Evolutionary conservation across 2,113 vertebrate species (phyloP).

Genomic region (Pheucticus melanocephalus): DNA sequence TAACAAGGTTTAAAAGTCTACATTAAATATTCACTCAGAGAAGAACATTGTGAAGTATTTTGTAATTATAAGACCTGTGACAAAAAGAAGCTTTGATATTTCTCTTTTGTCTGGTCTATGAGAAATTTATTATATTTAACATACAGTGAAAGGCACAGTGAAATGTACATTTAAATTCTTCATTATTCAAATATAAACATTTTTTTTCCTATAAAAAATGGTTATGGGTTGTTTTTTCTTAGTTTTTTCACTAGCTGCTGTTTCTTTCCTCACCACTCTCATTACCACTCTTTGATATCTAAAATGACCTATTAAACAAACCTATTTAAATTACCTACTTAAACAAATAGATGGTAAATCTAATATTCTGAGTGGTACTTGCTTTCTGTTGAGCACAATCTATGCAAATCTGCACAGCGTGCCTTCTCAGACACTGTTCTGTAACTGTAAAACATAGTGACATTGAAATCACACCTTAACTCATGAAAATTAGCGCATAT

Average conservation of each 20-base stretch:
- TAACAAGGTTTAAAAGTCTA: neutral
- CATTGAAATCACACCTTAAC: neutral
- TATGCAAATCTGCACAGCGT: neutral
- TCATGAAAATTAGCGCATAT: neutral
- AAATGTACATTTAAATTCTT: neutral
- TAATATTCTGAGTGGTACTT: neutral
- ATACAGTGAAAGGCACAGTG: neutral
- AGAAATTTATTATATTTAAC: neutral
- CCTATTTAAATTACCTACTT: neutral
- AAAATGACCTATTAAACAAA: neutral
- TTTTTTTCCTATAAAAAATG: too few relatives aligned
- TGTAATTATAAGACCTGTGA: rapidly evolving
- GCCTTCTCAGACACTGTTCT: neutral
- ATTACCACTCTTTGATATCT: neutral
- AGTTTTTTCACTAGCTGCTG: neutral
- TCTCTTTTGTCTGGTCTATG: neutral
- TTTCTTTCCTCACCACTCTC: neutral
- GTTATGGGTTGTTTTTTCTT: neutral
- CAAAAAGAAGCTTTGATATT: neutral
- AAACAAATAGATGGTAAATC: neutral
- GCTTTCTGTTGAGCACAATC: neutral
- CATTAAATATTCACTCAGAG: neutral
- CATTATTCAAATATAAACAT: neutral
- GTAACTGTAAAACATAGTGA: neutral
- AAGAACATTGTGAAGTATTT: neutral